A percentile compares a stretch with the other conserved stretches of the same genome.
Conservation (phyloP, 1,140 invertebrate genomes). For the Elymnias hypermnestra region DNA sequence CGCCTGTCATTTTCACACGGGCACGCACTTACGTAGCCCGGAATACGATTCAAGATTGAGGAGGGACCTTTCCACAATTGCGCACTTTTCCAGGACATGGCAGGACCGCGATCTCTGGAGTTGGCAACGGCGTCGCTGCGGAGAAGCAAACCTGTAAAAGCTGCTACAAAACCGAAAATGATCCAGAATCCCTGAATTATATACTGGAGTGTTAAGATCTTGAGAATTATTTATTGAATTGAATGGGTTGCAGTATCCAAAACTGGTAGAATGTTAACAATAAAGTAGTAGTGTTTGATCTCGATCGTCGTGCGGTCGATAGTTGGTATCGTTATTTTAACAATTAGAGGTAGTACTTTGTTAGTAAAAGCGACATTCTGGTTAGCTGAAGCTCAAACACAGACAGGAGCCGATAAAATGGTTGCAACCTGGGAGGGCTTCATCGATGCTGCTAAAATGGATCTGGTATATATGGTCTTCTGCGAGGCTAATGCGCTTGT, state of each 20-base stretch:
- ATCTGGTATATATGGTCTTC: slow-evolving; percentile 57
- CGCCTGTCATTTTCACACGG: slow-evolving; percentile 19
- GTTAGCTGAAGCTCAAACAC: slow-evolving; percentile 41
- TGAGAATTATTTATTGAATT: too few relatives aligned
- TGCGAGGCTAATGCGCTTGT: slow-evolving; percentile 63
- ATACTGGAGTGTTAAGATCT: too few relatives aligned
- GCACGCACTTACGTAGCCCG: slow-evolving; percentile 45
- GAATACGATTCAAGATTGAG: slow-evolving; percentile 44
- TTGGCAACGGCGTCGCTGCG: slow-evolving; percentile 34
- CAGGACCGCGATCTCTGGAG: slow-evolving; percentile 54
- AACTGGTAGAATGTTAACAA: too few relatives aligned
- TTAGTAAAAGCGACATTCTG: slow-evolving; percentile 56
- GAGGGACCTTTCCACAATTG: slow-evolving; percentile 43
- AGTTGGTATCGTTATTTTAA: too few relatives aligned
- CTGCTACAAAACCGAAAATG: slow-evolving; percentile 4
- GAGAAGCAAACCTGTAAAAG: slow-evolving; percentile 36
- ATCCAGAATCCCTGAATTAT: too few relatives aligned
- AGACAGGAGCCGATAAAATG: slow-evolving; percentile 44
- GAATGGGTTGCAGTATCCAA: too few relatives aligned
- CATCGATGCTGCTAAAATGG: slow-evolving; percentile 45
- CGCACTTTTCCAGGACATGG: slow-evolving; percentile 69
- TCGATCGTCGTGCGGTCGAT: too few relatives aligned
- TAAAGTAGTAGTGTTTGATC: too few relatives aligned
- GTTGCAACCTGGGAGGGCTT: slow-evolving; percentile 52
- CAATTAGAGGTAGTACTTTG: too few relatives aligned